These are phyloP conservation scores for Idaea biselata DNA, from an alignment of 2,888 invertebrate genomes.

Conservation along the genomic window DNA sequence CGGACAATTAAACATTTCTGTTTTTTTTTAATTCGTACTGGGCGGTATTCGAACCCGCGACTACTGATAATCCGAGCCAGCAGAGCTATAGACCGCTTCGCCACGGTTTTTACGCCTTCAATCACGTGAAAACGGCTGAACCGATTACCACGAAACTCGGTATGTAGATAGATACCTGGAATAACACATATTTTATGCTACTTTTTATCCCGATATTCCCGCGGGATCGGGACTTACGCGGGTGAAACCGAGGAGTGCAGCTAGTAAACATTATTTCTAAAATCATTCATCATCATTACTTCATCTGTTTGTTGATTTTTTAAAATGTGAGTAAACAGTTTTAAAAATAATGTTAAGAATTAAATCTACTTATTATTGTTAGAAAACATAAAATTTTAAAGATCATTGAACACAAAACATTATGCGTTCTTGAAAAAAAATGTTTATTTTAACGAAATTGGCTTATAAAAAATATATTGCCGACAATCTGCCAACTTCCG, in stretches of 20 bases:
- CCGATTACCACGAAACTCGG: too few relatives aligned
- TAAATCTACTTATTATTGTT: not conserved
- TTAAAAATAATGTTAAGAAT: not conserved
- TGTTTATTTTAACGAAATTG: not conserved
- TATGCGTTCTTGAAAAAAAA: not conserved
- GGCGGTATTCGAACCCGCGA: too few relatives aligned
- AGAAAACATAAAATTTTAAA: not conserved
- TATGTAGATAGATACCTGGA: too few relatives aligned
- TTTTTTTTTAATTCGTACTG: too few relatives aligned
- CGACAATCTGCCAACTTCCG: not conserved
- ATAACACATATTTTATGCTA: too few relatives aligned
- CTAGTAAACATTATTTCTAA: not conserved
- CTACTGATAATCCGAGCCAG: too few relatives aligned
- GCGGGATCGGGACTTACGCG: not conserved
- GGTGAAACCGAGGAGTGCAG: not conserved
- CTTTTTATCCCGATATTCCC: too few relatives aligned
- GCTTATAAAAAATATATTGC: conserved; percentile 1
- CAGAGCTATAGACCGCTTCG: too few relatives aligned
- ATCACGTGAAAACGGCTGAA: too few relatives aligned
- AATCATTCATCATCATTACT: not conserved
- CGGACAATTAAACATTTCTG: too few relatives aligned
- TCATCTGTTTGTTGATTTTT: not conserved
- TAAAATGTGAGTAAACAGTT: too few relatives aligned
- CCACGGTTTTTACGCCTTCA: too few relatives aligned
- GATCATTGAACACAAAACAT: not conserved